phyloP scores from a whole-genome alignment of 2,888 invertebrate genomes.

The Melanotus villosus region DNA sequence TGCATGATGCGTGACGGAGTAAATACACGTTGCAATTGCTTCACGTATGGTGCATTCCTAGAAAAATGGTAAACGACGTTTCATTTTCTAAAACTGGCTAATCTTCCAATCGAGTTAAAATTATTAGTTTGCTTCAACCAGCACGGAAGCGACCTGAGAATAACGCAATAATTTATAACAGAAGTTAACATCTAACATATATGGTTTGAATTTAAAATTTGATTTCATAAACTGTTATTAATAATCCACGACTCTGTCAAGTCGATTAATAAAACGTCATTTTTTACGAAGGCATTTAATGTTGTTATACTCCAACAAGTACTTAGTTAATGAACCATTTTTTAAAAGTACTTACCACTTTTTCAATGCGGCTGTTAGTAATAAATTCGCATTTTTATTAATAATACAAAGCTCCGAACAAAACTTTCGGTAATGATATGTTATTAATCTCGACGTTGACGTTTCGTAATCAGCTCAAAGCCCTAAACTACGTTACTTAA shows the following conservation, averaged over 20 bases:
- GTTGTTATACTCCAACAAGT: constrained; percentile 23
- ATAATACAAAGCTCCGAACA: constrained; percentile 29
- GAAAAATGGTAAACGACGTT: constrained; percentile 20
- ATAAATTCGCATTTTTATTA: constrained; percentile 36
- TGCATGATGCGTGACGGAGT: constrained; percentile 33
- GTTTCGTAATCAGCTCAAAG: constrained; percentile 41
- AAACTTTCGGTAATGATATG: constrained; percentile 18
- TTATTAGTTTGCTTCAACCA: constrained; percentile 21
- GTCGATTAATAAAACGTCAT: neutral
- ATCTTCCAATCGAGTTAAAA: constrained; percentile 20
- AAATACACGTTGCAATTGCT: constrained; percentile 26
- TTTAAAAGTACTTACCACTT: constrained; percentile 8
- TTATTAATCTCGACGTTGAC: constrained; percentile 43
- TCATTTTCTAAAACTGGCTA: constrained; percentile 25
- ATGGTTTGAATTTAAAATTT: too few relatives aligned
- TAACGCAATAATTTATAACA: neutral
- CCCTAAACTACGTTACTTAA: constrained; percentile 40
- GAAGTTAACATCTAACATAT: neutral
- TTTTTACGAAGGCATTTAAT: constrained; percentile 26
- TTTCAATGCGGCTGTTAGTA: constrained; percentile 5
- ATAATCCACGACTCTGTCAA: neutral
- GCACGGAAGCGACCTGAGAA: constrained; percentile 19
- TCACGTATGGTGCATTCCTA: constrained; percentile 12
- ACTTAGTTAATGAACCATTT: constrained; percentile 21
- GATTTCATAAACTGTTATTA: neutral